Conservation (phyloP, 2,888 invertebrate genomes). For the Linnaemya tessellans region DNA sequence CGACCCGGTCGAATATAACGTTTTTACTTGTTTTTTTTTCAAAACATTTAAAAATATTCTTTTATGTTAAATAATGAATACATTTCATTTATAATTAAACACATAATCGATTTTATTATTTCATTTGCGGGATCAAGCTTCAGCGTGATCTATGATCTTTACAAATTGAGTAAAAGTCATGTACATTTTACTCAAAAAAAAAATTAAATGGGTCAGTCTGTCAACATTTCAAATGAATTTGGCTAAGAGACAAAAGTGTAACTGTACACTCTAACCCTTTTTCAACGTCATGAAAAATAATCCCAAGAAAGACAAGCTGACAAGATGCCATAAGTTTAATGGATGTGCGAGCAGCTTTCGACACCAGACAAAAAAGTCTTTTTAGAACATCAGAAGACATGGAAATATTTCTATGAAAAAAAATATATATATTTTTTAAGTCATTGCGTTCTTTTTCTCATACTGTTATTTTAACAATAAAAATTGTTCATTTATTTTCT, state of each 20-base stretch:
- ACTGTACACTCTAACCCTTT: slow-evolving; percentile 29
- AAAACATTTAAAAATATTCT: background rate
- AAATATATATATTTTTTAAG: slow-evolving; percentile 1
- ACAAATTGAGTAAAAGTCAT: background rate
- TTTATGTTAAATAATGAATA: slow-evolving; percentile 4
- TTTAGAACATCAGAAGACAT: background rate
- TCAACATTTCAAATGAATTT: slow-evolving; percentile 29
- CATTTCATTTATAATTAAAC: slow-evolving; percentile 14
- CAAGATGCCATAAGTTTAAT: slow-evolving; percentile 56
- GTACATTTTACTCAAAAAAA: background rate
- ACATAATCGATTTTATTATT: background rate
- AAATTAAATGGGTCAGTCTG: slow-evolving; percentile 55
- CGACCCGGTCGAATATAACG: too few relatives aligned
- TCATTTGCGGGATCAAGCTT: background rate
- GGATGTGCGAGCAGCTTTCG: background rate
- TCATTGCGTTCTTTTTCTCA: slow-evolving; percentile 16
- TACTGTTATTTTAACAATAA: slow-evolving; percentile 10
- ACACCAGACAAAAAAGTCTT: slow-evolving; percentile 3
- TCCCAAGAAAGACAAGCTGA: slow-evolving; percentile 28
- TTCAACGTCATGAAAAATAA: background rate
- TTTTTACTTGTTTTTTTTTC: too few relatives aligned
- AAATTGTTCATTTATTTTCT: background rate
- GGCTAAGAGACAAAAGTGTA: background rate
- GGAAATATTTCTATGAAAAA: background rate
- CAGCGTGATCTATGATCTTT: background rate